Evolutionary conservation across 2,113 vertebrate species (phyloP).

Genomic region (Pteruthius melanotis): DNA sequence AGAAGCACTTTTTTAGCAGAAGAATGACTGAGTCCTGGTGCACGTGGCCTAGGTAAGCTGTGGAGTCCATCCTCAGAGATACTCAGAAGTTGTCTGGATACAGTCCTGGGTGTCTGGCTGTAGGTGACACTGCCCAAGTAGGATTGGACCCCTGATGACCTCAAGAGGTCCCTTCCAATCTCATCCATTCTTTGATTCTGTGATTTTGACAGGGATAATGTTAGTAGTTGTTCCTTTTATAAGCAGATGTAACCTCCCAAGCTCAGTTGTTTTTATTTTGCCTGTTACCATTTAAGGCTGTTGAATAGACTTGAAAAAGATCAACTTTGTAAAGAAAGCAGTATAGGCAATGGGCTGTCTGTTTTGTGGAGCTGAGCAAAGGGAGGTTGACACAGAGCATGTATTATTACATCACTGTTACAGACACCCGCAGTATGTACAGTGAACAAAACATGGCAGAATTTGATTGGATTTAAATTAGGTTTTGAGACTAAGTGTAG

Average conservation of each 20-base stretch:
- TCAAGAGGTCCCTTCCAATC: background rate
- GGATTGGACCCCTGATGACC: background rate
- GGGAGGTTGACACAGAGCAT: background rate
- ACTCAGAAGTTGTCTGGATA: background rate
- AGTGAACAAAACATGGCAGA: background rate
- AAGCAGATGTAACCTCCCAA: background rate
- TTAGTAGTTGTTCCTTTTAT: background rate
- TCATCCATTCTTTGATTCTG: background rate
- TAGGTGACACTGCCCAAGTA: background rate
- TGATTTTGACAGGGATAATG: background rate
- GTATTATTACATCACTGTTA: background rate
- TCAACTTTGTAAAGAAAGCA: background rate
- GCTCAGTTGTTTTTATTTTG: background rate
- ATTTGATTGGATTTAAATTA: background rate
- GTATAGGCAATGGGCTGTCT: background rate
- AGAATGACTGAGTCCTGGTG: background rate
- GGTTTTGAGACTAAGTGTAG: background rate
- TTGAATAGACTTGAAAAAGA: background rate
- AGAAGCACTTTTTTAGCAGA: background rate
- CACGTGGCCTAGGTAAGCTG: background rate
- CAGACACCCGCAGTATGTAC: background rate
- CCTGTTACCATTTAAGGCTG: rapidly evolving
- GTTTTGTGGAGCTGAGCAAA: background rate
- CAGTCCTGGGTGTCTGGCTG: background rate
- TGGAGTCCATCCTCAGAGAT: background rate